phyloP scores from a whole-genome alignment of 2,888 invertebrate species.

The Ceriagrion tenellum region DNA sequence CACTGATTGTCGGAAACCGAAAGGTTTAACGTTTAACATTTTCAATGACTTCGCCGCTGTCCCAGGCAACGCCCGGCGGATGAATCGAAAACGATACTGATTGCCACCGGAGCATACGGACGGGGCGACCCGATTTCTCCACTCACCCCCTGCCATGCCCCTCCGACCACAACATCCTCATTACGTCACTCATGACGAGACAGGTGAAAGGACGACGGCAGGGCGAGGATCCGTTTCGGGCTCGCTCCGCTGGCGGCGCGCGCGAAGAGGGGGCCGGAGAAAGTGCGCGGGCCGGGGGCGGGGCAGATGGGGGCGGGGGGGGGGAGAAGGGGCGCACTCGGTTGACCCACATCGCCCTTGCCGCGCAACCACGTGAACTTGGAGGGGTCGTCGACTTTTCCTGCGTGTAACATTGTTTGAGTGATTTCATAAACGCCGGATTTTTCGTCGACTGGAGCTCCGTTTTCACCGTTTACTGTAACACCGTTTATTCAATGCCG shows the following conservation, averaged over 20 bases:
- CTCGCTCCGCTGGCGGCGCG: neutral
- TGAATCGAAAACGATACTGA: neutral
- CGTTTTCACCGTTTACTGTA: too few relatives aligned
- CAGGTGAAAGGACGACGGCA: constrained; percentile 41
- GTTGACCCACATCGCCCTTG: neutral
- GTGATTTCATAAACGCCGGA: too few relatives aligned
- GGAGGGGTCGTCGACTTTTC: too few relatives aligned
- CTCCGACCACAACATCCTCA: constrained; percentile 13
- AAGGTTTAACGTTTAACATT: too few relatives aligned
- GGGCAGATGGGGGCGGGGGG: neutral
- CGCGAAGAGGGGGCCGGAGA: neutral
- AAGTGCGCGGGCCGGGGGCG: neutral
- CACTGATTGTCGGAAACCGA: too few relatives aligned
- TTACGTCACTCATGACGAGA: constrained; percentile 59
- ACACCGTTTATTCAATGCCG: too few relatives aligned
- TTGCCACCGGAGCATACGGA: neutral
- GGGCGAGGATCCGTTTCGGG: neutral
- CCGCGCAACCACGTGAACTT: too few relatives aligned
- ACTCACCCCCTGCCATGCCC: neutral
- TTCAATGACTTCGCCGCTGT: too few relatives aligned
- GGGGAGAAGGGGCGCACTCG: neutral
- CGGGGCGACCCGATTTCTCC: neutral
- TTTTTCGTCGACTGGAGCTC: too few relatives aligned
- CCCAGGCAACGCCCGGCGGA: neutral
- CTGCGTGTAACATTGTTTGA: too few relatives aligned